A percentile compares a stretch with the other conserved stretches of the same genome.
phyloP scores from a whole-genome alignment of 2,888 invertebrate genomes.

The Phragmatobia fuliginosa region DNA sequence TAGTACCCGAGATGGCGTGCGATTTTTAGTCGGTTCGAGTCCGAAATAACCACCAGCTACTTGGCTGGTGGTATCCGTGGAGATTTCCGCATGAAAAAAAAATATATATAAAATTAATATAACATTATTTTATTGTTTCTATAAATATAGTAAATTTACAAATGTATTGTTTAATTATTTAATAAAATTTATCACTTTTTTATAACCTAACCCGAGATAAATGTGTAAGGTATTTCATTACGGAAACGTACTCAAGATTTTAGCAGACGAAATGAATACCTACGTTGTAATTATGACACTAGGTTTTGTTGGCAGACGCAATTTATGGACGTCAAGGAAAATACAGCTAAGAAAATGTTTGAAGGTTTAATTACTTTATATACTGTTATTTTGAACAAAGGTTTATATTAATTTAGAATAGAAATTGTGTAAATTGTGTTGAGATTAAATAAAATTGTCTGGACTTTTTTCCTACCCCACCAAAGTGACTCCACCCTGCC shows the following conservation, averaged over 20 bases:
- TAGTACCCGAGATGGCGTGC: too few relatives aligned
- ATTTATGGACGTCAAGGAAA: background rate
- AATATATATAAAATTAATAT: too few relatives aligned
- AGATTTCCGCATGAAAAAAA: too few relatives aligned
- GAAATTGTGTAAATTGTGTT: background rate
- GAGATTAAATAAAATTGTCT: background rate
- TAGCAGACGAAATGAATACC: background rate
- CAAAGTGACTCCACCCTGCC: too few relatives aligned
- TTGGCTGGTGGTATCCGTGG: too few relatives aligned
- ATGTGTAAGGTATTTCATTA: background rate
- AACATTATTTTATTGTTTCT: too few relatives aligned
- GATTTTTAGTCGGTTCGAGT: too few relatives aligned
- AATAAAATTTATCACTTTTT: too few relatives aligned
- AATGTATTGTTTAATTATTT: too few relatives aligned
- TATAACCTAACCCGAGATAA: background rate
- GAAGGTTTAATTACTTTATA: background rate
- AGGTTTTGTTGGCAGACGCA: background rate
- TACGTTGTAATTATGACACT: constrained; percentile 1
- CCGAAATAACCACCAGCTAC: too few relatives aligned
- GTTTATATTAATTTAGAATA: background rate
- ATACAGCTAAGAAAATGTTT: background rate
- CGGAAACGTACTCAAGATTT: background rate
- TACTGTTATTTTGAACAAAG: background rate
- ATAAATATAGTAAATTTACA: too few relatives aligned
- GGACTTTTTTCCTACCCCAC: background rate